Evolutionary conservation across 2,797 vertebrate species (phyloP).

Genomic region (Myiotriccus ornatus): DNA sequence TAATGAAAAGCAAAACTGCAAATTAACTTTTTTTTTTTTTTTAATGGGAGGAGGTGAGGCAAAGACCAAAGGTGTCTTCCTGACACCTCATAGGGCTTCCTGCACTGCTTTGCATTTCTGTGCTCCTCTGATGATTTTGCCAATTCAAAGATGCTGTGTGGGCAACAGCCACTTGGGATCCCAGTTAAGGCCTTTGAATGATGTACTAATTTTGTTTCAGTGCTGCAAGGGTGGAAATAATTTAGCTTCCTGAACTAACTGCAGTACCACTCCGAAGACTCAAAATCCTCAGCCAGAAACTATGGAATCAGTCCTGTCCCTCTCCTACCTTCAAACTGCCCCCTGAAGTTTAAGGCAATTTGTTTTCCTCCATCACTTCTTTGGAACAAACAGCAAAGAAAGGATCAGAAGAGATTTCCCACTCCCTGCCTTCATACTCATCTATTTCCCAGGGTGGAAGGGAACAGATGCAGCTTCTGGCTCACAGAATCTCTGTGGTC

Average conservation of each 20-base stretch:
- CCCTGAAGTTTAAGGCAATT: neutral
- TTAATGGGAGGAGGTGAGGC: neutral
- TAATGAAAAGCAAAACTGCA: neutral
- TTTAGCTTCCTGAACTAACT: neutral
- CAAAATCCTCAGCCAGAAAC: neutral
- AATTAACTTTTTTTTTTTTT: neutral
- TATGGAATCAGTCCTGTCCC: neutral
- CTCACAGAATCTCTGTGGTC: neutral
- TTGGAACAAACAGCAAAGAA: neutral
- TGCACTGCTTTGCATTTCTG: neutral
- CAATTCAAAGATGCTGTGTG: neutral
- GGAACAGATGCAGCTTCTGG: slow-evolving; percentile 29
- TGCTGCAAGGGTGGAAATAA: neutral
- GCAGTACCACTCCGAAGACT: neutral
- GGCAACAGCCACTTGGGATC: neutral
- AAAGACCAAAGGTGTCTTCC: neutral
- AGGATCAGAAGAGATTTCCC: neutral
- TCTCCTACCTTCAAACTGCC: neutral
- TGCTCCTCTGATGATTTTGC: neutral
- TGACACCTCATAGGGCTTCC: neutral
- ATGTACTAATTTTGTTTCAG: neutral
- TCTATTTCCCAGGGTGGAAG: neutral
- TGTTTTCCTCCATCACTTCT: neutral
- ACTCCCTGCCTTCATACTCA: neutral
- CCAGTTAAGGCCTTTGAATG: slow-evolving; percentile 20